Base-by-base conservation (phyloP, 2,888 invertebrate species). In the Xestia xanthographa region DNA sequence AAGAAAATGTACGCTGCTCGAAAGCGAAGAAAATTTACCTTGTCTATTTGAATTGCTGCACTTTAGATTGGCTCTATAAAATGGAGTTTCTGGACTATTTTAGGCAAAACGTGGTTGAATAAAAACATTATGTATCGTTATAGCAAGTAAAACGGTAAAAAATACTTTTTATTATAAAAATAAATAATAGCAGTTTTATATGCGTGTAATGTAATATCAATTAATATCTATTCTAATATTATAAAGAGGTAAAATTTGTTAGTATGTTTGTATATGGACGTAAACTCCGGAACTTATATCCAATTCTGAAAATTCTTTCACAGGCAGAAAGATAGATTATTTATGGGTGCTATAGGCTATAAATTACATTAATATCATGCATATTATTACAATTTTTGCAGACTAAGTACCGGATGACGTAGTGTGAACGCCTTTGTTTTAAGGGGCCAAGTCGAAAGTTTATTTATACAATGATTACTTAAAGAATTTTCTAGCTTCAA, bases 1-100 rank as follows among this genome's bases (percentile, higher is more conserved):
- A 75, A 79, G 82, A 88, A 87, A 88, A 88, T 76, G 34, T 79
- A 72, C 53, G 71, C 66, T 56, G 62, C 14, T 65, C 45, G 84
- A 68, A 72, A 77, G 77, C 60, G 58, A 74, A 48, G 86, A 74
- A 86, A 79, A 79, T 66, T 20, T 66, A 58, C 60, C 29, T 76
- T 20, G n/a, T 8, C 48, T 53, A 14, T 60, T 63, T 41, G 22
- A 45, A 29, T 58, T 43, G 53, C 29, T 62, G 38, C 62, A 65
- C 43, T 58, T 43, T 50, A 17, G 6, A 69, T 38, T 26, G 56
- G 14, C 1, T 56, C 14, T 34, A 14, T 56, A 45, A 14, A 22
- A 77, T 12, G 0, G 5, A 20, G 11, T 5, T 11, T 26, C 20
- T 34, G 29, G 20, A 29, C 11, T 22, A 56, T 62, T 34, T 20